Base-by-base conservation (phyloP, 2,113 vertebrate species). In the Empidonax traillii region DNA sequence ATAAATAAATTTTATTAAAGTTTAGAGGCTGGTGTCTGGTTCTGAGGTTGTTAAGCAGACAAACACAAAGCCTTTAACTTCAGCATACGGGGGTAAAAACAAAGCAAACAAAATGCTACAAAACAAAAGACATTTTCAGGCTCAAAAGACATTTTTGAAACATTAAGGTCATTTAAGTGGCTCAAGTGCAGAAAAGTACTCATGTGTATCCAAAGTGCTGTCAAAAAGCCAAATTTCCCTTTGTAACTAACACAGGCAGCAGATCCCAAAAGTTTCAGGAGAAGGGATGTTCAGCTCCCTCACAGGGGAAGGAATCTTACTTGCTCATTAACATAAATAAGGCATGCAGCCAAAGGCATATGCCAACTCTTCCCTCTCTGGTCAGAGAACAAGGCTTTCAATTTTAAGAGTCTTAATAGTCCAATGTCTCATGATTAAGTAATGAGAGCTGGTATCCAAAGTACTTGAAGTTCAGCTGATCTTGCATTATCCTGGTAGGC, bases 391-490 rank as follows among this genome's bases (percentile, higher is more conserved):
- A 84, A 87, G 83, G 43, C 91, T 98, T 97, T 98, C 90, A 96
- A 96, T 97, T 98, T 98, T 97, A 97, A 94, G 93, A 97, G 78
- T 94, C 97, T 98, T 98, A 97, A 97, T 97, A 96, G 97, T 97
- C 89, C 65, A 97, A 3, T 71, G 75, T 76, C 93, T 98, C 97
- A 98, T 98, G 97, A 98, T 98, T 98, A 98, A 98, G 81, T 98
- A 98, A 98, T 98, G 98, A 98, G 96, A 97, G 58, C 77, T 97
- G 90, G 95, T 93, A 96, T 97, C 41, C 96, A 90, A 96, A 98
- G 73, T 92, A 81, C 95, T 75, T 89, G 65, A 98, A 96, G 96
- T 98, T 98, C 95, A 97, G 97, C 97, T 98, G 98, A 98, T 98
- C 93, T 96, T 98, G 97, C 97, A 93, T 91, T 98, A 96, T 97